Evolutionary conservation across 2,888 invertebrate genomes (phyloP).

Genomic region (Idaea aversata): DNA sequence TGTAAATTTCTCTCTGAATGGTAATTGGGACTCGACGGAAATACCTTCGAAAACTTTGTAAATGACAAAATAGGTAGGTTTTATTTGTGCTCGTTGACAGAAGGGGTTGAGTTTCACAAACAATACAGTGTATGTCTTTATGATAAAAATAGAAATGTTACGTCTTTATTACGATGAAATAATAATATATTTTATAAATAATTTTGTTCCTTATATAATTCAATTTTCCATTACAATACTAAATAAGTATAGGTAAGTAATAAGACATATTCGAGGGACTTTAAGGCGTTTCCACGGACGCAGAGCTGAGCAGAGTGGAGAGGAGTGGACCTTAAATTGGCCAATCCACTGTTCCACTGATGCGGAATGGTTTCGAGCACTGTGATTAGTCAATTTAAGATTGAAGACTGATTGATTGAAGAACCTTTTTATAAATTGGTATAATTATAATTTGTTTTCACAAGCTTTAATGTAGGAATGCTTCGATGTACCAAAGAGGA

Average conservation of each 20-base stretch:
- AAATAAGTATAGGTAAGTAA: too few species aligned
- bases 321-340: too few species aligned
- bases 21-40: constrained; percentile 15
- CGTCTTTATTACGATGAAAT: background rate
- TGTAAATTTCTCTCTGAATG: constrained; percentile 13
- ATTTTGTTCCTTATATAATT: too few species aligned
- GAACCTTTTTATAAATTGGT: too few species aligned
- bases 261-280: too few species aligned
- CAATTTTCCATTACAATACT: too few species aligned
- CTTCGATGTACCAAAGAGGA: background rate
- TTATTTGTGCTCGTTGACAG: background rate
- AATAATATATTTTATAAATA: background rate
- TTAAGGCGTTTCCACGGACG: too few species aligned
- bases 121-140: background rate
- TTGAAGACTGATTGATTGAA: too few species aligned
- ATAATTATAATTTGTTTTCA: background rate
- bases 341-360: too few species aligned
- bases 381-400: background rate
- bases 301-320: too few species aligned
- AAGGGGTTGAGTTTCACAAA: background rate
- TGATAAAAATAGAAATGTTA: background rate
- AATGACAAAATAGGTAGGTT: constrained; percentile 17
- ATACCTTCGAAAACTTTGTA: constrained; percentile 15
- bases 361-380: background rate
- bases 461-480: background rate